Base-by-base conservation (phyloP, 1,140 invertebrate genomes). In the Stratiolaelaps scimitus region DNA sequence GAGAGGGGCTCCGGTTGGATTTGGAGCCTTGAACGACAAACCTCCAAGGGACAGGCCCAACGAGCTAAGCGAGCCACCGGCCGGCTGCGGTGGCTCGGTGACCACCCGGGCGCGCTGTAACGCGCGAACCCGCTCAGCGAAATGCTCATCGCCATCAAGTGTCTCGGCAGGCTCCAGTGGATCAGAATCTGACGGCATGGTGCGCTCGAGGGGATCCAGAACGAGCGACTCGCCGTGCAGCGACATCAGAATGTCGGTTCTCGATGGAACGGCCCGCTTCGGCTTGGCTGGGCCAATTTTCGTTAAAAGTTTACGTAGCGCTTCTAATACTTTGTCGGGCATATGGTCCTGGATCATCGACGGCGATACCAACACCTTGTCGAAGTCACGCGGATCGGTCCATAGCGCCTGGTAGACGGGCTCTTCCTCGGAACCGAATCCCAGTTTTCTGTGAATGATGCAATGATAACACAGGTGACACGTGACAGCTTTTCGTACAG, bases 281-380 rank as follows among this genome's bases (percentile, higher is more conserved):
- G 53, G 53, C 34, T 60, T 60, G 15, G 53, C 34, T 10, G 53
- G 53, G 23, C 53, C 53, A 60, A 26, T 60, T 60, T 60, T 64
- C 68, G 45, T 70, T 7, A 17, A 29, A 65, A 46, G 28, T 10
- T 67, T 89, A 75, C 89, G 83, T 64, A 93, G 77, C 10, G 88
- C 88, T 67, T 86, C 83, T 65, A 92, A 77, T 66, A 93, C 86
- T 76, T 85, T 87, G 73, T 92, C 88, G 23, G 89, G 89, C 88
- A 92, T 90, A 75, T 93, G 90, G 76, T 92, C 89, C 75, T 89
- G 87, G 65, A 92, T 83, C 88, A 90, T 91, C 26, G 88, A 88
- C 1, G 89, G 89, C 23, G 88, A 91, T 56, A 93, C 89, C 30
- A 92, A 78, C 23, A 93, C 88, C 78, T 92, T 87, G 76, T 91